These are phyloP conservation scores for Loriculus beryllinus DNA, from an alignment of 2,797 vertebrate species.

Conservation along the genomic window DNA sequence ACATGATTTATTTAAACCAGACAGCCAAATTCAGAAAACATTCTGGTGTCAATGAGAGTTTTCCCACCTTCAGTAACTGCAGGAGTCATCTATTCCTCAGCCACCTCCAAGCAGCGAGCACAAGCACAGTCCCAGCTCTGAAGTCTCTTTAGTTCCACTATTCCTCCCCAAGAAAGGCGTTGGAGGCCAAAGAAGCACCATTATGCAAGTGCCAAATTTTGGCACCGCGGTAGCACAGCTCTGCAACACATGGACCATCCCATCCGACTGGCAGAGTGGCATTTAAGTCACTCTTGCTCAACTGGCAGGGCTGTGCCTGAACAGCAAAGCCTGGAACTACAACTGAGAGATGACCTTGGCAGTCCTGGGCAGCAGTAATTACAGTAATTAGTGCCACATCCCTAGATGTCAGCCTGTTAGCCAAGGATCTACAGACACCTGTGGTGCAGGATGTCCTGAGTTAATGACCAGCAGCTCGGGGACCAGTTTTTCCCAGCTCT, in stretches of 20 bases:
- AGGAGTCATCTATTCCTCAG: not conserved
- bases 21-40: not conserved
- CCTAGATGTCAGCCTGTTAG: slow-evolving; percentile 17
- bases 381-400: slow-evolving; percentile 60
- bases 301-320: slow-evolving; percentile 42
- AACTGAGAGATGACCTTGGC: slow-evolving; percentile 48
- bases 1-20: not conserved
- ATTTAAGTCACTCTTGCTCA: slow-evolving; percentile 48
- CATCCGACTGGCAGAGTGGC: not conserved
- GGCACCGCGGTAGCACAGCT: rapidly evolving
- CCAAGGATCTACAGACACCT: not conserved
- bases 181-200: not conserved
- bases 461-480: not conserved
- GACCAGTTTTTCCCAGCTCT: not conserved
- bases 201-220: not conserved
- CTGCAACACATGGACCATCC: not conserved
- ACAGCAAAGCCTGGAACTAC: slow-evolving; percentile 60
- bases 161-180: not conserved
- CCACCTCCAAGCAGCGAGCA: not conserved
- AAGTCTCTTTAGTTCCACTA: not conserved
- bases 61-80: rapidly evolving
- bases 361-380: slow-evolving; percentile 53
- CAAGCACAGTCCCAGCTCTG: not conserved
- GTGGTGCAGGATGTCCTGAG: not conserved
- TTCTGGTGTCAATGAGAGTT: not conserved